Evolutionary conservation across 2,113 vertebrate species (phyloP), one percentile per base, ranked within the genome.

Genomic region (Scophthalmus maximus): DNA sequence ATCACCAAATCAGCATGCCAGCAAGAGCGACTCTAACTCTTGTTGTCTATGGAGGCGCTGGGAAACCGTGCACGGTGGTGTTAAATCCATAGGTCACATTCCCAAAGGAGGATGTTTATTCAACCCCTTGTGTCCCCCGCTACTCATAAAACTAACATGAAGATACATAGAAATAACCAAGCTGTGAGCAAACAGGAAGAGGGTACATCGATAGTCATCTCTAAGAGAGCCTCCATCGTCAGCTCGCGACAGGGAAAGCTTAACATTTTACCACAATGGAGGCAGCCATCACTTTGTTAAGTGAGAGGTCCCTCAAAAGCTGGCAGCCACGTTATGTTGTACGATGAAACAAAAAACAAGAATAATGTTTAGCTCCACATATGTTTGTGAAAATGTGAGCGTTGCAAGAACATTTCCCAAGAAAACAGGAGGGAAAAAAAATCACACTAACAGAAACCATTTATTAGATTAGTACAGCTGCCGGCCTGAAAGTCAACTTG

Each of bases 51-150:
- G 65, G 36, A 49, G 68, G 61, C 3, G 25, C 80, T 70, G 84
- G 81, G 81, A 84, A 83, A 72, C 61, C 27, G 52, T 29, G 57
- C 38, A 55, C 68, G 64, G 30, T 22, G 56, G 30, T 30, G 2
- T 65, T 85, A 89, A n/a, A 84, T 83, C 82, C 80, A 61, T 70
- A 52, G 68, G 78, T 73, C 78, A 53, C 76, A 73, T 86, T 83
- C 84, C 69, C 70, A 51, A 36, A 75, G 67, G 70, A 42, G 88
- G 82, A 88, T 82, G 90, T 91, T 92, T 86, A 6, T 85, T 81
- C 80, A 91, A 88, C 80, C 79, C 61, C 61, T 77, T 82, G 79
- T 86, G 65, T 47, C 70, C 78, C n/a, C 26, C 5, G 57, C 72
- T 46, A 70, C 14, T 58, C 42, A 73, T 61, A 78, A 71, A 88